Base-by-base conservation (phyloP, 2,797 vertebrate species). In the Lepilemur ruficaudatus region DNA sequence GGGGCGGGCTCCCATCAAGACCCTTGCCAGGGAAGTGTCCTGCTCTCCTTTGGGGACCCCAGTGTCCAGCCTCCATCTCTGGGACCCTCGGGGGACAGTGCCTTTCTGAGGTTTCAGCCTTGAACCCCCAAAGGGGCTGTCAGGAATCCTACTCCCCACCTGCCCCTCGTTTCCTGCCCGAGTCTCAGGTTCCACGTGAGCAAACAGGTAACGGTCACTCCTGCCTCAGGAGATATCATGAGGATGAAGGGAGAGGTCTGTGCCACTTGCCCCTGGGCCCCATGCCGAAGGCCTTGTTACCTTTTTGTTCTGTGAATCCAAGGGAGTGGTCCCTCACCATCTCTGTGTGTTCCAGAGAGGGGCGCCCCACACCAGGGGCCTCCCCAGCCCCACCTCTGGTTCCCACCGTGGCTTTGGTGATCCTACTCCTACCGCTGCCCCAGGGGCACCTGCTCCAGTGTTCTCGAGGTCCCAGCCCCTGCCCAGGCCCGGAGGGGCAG, bases 171-270 rank as follows among this genome's bases (percentile, higher is more conserved):
- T 72, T 38, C 67, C 94, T 76, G 48, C 28, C 46, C 1, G 4
- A 55, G 83, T 41, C 38, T 35, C 57, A 46, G 32, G 15, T 50
- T 72, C n/a, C 57, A 38, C 1, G 0, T 5, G 35, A 65, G 30
- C 22, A 59, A 35, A 23, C 55, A 28, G 70, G 9, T 6, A 1
- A 8, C 4, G 0, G 48, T 7, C 7, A 0, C 17, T 23, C 25
- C 22, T 1, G 2, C 43, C 55, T 69, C 23, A 7, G 57, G 55
- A 80, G 30, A 50, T 9, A 1, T 63, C 32, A 32, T 3, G 25
- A 72, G 65, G 23, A 48, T 72, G 28, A 13, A 55, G 18, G 35
- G 46, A 38, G 23, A 18, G 23, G 48, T 0, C 1, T 55, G 35
- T 7, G 17, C 67, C 23, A 0, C 55, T 72, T 38, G 25, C 41